Conservation (phyloP, 2,113 vertebrate species). For the Sterna hirundo region DNA sequence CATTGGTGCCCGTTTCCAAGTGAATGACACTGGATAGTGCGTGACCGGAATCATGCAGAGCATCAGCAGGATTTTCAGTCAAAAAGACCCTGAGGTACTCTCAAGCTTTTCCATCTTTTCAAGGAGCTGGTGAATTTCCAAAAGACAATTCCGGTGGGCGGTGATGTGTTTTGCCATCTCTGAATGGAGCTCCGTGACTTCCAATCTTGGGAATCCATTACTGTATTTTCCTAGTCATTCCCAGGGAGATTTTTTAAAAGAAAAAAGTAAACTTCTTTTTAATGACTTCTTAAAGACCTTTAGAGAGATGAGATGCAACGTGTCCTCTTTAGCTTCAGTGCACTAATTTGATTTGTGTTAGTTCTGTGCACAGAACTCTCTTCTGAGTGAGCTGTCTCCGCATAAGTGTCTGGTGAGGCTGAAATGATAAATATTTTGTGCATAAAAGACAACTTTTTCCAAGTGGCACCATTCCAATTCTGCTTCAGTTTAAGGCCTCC, state of each 20-base stretch:
- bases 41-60: neutral
- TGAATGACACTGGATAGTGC: neutral
- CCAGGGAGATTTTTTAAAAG: neutral
- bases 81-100: neutral
- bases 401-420: neutral
- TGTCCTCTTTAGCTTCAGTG: conserved; percentile 56
- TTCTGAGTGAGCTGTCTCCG: neutral
- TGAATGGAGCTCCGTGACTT: neutral
- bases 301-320: neutral
- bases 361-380: neutral
- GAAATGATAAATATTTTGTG: conserved; percentile 57
- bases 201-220: neutral
- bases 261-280: neutral
- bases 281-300: neutral
- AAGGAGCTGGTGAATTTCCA: neutral
- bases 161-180: neutral
- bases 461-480: neutral
- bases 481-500: neutral
- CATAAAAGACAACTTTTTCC: conserved; percentile 25
- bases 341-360: conserved; percentile 55
- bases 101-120: neutral
- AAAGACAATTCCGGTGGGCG: rapidly evolving
- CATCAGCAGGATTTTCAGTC: neutral
- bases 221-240: neutral
- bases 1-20: neutral